Conservation (phyloP, 2,113 vertebrate species). For the Myiozetetes cayanensis region DNA sequence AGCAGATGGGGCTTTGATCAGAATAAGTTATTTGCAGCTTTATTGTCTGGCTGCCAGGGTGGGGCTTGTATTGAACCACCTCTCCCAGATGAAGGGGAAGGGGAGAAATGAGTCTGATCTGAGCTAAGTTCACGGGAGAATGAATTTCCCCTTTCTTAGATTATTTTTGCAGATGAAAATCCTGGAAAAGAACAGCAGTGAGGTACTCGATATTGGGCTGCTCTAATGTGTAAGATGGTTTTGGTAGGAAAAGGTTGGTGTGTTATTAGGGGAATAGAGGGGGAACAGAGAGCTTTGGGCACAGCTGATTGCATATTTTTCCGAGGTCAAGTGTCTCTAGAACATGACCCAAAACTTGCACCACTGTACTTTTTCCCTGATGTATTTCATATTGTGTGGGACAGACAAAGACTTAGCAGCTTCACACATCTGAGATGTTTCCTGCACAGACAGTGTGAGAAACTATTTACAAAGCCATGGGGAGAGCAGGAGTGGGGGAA, state of each 20-base stretch:
- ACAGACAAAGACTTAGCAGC: neutral
- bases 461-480: neutral
- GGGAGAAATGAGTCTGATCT: neutral
- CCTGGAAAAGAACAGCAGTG: neutral
- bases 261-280: neutral
- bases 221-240: neutral
- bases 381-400: neutral
- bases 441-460: neutral
- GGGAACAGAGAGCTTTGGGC: neutral
- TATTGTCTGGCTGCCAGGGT: constrained; percentile 56
- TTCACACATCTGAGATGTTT: neutral
- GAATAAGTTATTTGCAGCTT: constrained; percentile 62
- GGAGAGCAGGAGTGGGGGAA: neutral
- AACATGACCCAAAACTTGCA: neutral
- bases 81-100: neutral
- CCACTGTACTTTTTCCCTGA: neutral
- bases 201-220: neutral
- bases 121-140: neutral
- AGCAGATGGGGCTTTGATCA: constrained; percentile 68
- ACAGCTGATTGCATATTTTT: neutral
- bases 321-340: neutral
- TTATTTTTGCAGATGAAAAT: constrained; percentile 23
- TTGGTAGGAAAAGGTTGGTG: neutral
- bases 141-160: neutral
- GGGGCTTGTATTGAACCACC: constrained; percentile 25